Base-by-base conservation (phyloP, 2,888 invertebrate species). In the Rhabditophanes sp. region DNA sequence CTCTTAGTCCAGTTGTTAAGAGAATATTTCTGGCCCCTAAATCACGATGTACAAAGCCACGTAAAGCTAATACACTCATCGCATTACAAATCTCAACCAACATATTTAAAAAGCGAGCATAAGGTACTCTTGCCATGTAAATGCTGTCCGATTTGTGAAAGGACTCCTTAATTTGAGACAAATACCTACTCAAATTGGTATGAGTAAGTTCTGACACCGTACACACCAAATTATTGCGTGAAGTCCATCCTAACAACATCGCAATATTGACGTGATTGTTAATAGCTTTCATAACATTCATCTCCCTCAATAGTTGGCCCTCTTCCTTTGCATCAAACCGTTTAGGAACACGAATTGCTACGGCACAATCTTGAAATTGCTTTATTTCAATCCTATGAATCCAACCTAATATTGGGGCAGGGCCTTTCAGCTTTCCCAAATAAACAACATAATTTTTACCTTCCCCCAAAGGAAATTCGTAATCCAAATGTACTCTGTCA, bases 341-440 rank as follows among this genome's bases (percentile, higher is more conserved):
- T 20, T 42, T 36, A 15, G 46, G 46, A 3, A 46, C 46, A 9
- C 52, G 18, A 11, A 52, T 48, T 25, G 52, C 52, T 6, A 53
- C 50, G 1, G 53, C 48, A 33, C 53, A 53, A 30, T 53, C 53
- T 25, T 53, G 53, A 28, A 46, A 53, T 25, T 53, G 53, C 20
- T 44, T 48, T 46, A 53, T 47, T 30, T 53, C 53, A 8, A 47
- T 36, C 19, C 48, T 33, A 28, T 53, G 47, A 5, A 53, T 47
- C 53, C 53, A 53, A 27, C 50, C 48, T 46, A 50, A 48, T 3
- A 53, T 48, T 5, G 53, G 50, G 5, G 53, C 44, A 25, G 50
- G 50, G 20, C 53, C 53, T 26, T 48, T 47, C 24, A 53, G 35
- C 37, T 50, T 50, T 8, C n/a, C n/a, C 21, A 46, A 25, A 25